Conservation (phyloP, 2,888 invertebrate species). For the Pasiphila rectangulata region DNA sequence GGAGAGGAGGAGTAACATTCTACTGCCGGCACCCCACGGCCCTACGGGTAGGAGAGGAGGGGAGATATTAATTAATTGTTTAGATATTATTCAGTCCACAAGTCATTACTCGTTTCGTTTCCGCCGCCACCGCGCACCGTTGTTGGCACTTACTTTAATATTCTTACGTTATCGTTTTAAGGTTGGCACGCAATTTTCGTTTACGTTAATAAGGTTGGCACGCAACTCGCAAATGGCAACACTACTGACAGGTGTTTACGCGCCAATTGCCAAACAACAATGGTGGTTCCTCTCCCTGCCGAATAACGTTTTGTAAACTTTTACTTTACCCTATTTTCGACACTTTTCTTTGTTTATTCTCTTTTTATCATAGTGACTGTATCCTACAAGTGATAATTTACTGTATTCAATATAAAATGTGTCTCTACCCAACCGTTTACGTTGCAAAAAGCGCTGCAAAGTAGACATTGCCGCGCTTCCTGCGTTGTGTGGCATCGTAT, state of each 20-base stretch:
- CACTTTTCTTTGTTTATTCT: conserved; percentile 30
- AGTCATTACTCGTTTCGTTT: too few relatives aligned
- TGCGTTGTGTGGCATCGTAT: conserved; percentile 11
- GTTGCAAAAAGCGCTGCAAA: conserved; percentile 17
- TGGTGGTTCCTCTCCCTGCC: conserved; percentile 53
- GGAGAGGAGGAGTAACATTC: too few relatives aligned
- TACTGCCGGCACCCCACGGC: too few relatives aligned
- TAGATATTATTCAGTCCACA: too few relatives aligned
- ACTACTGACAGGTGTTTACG: conserved; percentile 74
- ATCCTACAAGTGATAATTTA: conserved; percentile 12
- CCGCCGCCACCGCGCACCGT: too few relatives aligned
- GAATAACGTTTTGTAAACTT: conserved; percentile 49
- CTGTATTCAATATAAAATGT: conserved; percentile 13
- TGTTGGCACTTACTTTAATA: too few relatives aligned
- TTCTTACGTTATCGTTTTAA: too few relatives aligned
- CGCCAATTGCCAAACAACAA: conserved; percentile 79
- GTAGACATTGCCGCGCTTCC: conserved; percentile 29
- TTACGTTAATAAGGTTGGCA: too few relatives aligned
- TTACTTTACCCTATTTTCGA: conserved; percentile 44
- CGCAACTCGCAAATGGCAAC: conserved; percentile 6
- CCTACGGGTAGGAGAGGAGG: too few relatives aligned
- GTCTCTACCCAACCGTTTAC: conserved; percentile 6
- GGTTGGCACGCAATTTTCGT: too few relatives aligned
- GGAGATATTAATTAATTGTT: too few relatives aligned
- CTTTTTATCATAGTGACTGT: conserved; percentile 26